phyloP scores from a whole-genome alignment of 2,797 vertebrate genomes.

The Tachyglossus aculeatus region DNA sequence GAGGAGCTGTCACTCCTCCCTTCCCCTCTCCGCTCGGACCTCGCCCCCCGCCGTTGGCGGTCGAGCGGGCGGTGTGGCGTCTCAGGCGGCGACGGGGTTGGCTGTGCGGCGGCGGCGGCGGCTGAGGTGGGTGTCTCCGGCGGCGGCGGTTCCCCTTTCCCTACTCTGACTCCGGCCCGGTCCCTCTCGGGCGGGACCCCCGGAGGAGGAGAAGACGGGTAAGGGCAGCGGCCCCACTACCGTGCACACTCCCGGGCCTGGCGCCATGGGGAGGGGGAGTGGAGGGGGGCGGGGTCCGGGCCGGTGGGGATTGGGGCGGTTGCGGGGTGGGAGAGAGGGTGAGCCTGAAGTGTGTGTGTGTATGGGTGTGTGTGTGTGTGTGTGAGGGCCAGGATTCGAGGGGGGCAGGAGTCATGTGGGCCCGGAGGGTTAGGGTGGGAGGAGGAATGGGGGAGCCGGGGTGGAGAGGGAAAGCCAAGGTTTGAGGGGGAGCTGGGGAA shows the following conservation, averaged over 20 bases:
- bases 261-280: conserved; percentile 27
- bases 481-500: too few species aligned
- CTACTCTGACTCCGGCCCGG: not conserved
- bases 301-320: not conserved
- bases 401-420: too few species aligned
- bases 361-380: not conserved
- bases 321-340: not conserved
- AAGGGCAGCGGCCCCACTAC: not conserved
- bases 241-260: not conserved
- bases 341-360: not conserved
- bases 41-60: too few species aligned
- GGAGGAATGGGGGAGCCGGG: not conserved
- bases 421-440: not conserved
- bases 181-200: not conserved
- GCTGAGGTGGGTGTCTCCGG: conserved; percentile 1
- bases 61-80: too few species aligned
- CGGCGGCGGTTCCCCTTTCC: not conserved
- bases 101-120: conserved; percentile 20
- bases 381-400: not conserved
- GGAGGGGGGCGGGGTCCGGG: not conserved
- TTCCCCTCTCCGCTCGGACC: too few species aligned
- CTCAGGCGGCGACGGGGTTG: conserved; percentile 4
- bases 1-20: rapidly evolving
- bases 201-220: not conserved
- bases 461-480: too few species aligned